A percentile compares a stretch with the other conserved stretches of the same genome.
These are phyloP conservation scores for Euplexia lucipara DNA, from an alignment of 2,888 invertebrate genomes.

Conservation along the genomic window DNA sequence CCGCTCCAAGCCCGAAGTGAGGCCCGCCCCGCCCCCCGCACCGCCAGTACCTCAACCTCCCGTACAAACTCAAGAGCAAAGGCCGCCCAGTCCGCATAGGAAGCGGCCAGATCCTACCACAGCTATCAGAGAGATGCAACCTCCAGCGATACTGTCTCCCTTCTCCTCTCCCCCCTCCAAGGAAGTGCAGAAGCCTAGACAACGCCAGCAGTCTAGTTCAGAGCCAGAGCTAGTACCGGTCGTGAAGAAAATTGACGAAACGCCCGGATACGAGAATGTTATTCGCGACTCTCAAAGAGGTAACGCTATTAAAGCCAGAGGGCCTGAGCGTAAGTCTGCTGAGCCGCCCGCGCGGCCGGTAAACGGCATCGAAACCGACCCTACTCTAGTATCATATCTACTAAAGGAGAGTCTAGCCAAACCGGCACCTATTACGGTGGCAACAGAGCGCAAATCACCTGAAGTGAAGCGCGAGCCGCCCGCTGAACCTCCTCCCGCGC, in stretches of 20 bases:
- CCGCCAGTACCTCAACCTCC: constrained; percentile 65
- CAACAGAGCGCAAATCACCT: constrained; percentile 82
- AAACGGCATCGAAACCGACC: constrained; percentile 94
- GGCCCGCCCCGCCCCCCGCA: constrained; percentile 75
- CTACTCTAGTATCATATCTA: constrained; percentile 93
- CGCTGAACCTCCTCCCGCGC: constrained; percentile 72
- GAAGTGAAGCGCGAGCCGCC: constrained; percentile 77
- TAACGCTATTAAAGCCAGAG: constrained; percentile 75
- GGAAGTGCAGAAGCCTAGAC: constrained; percentile 72
- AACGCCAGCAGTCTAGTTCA: constrained; percentile 82
- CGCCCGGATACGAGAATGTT: constrained; percentile 92
- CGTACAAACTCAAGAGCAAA: constrained; percentile 64
- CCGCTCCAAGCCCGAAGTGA: constrained; percentile 60
- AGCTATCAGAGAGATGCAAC: constrained; percentile 85
- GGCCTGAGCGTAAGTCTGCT: constrained; percentile 82
- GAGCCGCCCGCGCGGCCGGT: constrained; percentile 78
- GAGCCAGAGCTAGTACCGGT: constrained; percentile 92
- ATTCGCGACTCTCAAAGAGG: constrained; percentile 90
- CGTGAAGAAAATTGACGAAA: constrained; percentile 92
- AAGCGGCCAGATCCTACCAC: constrained; percentile 81
- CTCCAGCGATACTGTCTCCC: constrained; percentile 85
- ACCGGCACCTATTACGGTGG: constrained; percentile 85
- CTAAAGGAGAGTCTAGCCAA: constrained; percentile 92
- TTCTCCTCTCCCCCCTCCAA: constrained; percentile 87
- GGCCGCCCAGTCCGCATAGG: constrained; percentile 78